Evolutionary conservation across 2,797 vertebrate species (phyloP).

Genomic region (Salmo trutta): DNA sequence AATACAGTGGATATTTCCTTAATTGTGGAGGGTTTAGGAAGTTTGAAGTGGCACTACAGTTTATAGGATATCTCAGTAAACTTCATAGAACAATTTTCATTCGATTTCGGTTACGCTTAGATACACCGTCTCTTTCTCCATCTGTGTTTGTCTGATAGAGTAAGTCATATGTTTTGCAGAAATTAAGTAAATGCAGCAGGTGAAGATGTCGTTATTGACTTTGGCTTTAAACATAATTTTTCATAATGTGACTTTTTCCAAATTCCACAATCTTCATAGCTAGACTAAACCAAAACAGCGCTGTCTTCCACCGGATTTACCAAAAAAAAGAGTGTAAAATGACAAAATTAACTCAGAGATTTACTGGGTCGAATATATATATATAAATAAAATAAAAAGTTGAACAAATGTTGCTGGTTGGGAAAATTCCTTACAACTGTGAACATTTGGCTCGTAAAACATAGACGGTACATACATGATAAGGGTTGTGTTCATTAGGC

Average conservation of each 20-base stretch:
- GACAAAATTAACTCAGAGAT: neutral
- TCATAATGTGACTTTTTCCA: neutral
- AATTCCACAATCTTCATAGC: neutral
- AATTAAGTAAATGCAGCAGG: neutral
- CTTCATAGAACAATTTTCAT: neutral
- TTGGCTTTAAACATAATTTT: neutral
- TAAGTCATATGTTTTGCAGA: neutral
- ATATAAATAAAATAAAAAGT: too few species aligned
- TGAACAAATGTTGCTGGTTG: too few species aligned
- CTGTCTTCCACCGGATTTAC: neutral
- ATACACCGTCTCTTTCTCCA: neutral
- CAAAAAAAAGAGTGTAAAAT: neutral
- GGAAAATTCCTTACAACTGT: too few species aligned
- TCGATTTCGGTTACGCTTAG: neutral
- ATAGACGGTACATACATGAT: too few species aligned
- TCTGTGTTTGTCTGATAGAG: neutral
- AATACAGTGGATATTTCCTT: constrained; percentile 36
- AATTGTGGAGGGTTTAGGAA: constrained; percentile 27
- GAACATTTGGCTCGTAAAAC: too few species aligned
- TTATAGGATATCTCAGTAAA: neutral
- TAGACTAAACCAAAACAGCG: neutral
- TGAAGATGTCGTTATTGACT: neutral
- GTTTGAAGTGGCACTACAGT: neutral
- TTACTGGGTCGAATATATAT: too few species aligned
- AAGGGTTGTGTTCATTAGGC: neutral